These are phyloP conservation scores for Lethrus apterus DNA, from an alignment of 1,140 invertebrate genomes.

Conservation along the genomic window DNA sequence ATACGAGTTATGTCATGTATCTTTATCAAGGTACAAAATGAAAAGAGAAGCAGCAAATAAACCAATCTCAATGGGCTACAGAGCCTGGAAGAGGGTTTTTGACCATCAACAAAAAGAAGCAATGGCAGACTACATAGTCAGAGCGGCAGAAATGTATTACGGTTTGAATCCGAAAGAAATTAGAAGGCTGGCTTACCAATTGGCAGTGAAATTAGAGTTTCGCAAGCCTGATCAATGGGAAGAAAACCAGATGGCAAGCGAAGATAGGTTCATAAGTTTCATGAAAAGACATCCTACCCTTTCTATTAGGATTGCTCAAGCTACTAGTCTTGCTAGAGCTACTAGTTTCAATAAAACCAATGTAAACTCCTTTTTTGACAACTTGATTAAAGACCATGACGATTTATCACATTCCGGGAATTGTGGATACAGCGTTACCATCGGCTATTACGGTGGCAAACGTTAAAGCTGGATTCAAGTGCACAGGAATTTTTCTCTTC, in stretches of 20 bases:
- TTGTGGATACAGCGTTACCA: slow-evolving; percentile 20
- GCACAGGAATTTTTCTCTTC: slow-evolving; percentile 38
- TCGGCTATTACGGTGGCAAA: slow-evolving; percentile 39
- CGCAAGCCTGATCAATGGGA: slow-evolving; percentile 31
- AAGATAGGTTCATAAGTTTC: slow-evolving; percentile 41
- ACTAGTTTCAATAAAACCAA: slow-evolving; percentile 43
- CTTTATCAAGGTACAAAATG: slow-evolving; percentile 3
- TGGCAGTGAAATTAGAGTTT: slow-evolving; percentile 28
- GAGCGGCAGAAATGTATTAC: no score
- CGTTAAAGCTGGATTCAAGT: slow-evolving; percentile 41
- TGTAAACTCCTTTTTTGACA: no score
- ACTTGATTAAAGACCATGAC: no score
- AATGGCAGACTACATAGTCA: slow-evolving; percentile 5
- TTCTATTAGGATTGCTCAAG: neutral
- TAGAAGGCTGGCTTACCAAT: slow-evolving; percentile 26
- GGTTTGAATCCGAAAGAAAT: slow-evolving; percentile 23
- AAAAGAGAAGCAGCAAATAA: slow-evolving; percentile 20
- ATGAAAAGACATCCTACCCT: neutral
- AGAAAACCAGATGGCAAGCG: slow-evolving; percentile 36
- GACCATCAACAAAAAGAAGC: neutral
- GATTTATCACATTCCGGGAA: slow-evolving; percentile 38
- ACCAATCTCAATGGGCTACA: neutral
- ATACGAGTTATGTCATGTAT: slow-evolving; percentile 6
- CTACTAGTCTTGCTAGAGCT: neutral
- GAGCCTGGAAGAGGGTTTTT: slow-evolving; percentile 2